phyloP scores from a whole-genome alignment of 2,888 invertebrate species.

The Rhorus exstirpatorius region DNA sequence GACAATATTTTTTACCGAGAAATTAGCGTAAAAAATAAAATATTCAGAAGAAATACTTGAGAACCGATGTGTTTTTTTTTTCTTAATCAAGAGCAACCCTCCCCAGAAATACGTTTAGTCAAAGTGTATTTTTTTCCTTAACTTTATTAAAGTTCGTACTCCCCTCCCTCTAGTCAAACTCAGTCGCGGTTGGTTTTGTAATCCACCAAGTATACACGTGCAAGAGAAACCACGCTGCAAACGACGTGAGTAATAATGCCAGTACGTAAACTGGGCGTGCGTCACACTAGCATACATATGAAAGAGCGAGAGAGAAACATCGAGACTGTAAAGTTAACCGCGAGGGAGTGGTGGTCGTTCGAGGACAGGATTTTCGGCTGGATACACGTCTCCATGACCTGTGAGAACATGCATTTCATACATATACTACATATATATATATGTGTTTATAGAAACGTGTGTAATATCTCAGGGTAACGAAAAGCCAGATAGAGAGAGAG shows the following conservation, averaged over 20 bases:
- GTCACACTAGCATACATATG: constrained; percentile 7
- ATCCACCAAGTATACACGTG: constrained; percentile 27
- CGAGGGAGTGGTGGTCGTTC: constrained; percentile 40
- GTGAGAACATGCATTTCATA: not conserved
- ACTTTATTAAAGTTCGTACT: constrained; percentile 35
- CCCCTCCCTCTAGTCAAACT: constrained; percentile 14
- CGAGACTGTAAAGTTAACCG: constrained; percentile 56
- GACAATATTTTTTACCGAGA: too few relatives aligned
- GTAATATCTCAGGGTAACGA: constrained; percentile 2
- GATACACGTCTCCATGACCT: constrained; percentile 32
- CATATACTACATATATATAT: not conserved
- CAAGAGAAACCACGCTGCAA: not conserved
- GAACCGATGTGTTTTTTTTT: too few relatives aligned
- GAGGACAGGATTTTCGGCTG: constrained; percentile 64
- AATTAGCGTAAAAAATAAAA: too few relatives aligned
- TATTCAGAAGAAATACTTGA: too few relatives aligned
- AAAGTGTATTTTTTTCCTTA: constrained; percentile 15
- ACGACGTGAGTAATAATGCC: constrained; percentile 42
- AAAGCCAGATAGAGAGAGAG: not conserved
- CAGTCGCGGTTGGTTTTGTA: constrained; percentile 30
- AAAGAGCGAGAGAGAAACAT: constrained; percentile 22
- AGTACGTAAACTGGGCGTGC: constrained; percentile 50
- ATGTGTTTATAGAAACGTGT: not conserved
- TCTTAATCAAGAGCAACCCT: too few relatives aligned
- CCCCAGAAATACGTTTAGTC: constrained; percentile 20